Base-by-base conservation (phyloP, 92 coral and sea anemone species). In the Galaxea fascicularis region DNA sequence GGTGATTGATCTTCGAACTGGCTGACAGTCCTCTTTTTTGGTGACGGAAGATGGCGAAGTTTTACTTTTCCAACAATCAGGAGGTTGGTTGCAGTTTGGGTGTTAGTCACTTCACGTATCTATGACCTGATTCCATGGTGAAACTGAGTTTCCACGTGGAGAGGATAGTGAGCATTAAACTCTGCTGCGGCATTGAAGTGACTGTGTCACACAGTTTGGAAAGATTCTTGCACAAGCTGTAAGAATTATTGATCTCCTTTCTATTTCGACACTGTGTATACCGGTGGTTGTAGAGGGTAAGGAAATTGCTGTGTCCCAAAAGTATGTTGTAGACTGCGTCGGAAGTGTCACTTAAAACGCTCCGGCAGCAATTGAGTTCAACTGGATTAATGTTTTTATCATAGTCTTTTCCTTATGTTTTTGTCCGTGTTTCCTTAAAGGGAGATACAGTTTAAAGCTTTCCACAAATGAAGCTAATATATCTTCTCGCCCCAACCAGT, bases 71-170 rank as follows among this genome's bases (percentile, higher is more conserved):
- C 90, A 4, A 71, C 65, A 22, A 90, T 39, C 20, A 78, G 65
- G 20, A 86, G 79, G 51, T 85, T 68, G n/a, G 90, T 90, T 0
- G 93, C 87, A 20, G 93, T 71, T 85, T 52, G 0, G 87, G 90
- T 8, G 90, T 87, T 47, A 44, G 17, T 90, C 93, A 85, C 15
- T 27, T 17, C 35, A 85, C 11, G 45, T 53, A 25, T 0, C 1
- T 25, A 1, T 25, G 17, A 21, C 77, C 87, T 10, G 78, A 72
- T 25, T 29, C 57, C 8, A 85, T 45, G 4, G 53, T 26, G 65
- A 78, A 85, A 16, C 74, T 53, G 20, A 90, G 56, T 57, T 85
- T 79, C 90, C 90, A 90, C 8, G 87, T 85, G 1, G 93, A 86
- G 8, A 90, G 78, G 45, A 85, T 86, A 16, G 93, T 90, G 47